phyloP scores from a whole-genome alignment of 1,140 invertebrate species.

The Panagrolaimus sp. region DNA sequence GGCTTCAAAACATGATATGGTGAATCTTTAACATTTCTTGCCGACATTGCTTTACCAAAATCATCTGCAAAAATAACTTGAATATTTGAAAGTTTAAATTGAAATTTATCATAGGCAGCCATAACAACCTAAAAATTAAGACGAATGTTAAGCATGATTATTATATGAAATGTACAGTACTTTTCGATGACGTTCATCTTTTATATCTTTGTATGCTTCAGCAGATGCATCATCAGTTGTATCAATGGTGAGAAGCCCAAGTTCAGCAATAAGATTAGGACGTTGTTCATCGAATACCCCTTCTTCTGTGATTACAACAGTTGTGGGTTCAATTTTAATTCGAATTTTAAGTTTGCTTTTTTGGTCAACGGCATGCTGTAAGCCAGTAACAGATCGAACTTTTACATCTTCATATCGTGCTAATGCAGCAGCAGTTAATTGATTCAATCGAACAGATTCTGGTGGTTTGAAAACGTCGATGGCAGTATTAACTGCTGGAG shows the following conservation, averaged over 20 bases:
- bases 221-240: slow-evolving; percentile 63
- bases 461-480: slow-evolving; percentile 69
- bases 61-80: slow-evolving; percentile 66
- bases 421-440: slow-evolving; percentile 68
- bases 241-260: slow-evolving; percentile 72
- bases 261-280: slow-evolving; percentile 72
- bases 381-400: slow-evolving; percentile 78
- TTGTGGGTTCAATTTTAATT: slow-evolving; percentile 77
- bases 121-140: too few relatives aligned
- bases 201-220: slow-evolving; percentile 47
- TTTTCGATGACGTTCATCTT: slow-evolving; percentile 56
- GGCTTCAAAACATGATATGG: slow-evolving; percentile 68
- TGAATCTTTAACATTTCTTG: slow-evolving; percentile 44
- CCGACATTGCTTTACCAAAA: slow-evolving; percentile 60
- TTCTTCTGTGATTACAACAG: slow-evolving; percentile 76
- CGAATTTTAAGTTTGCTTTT: slow-evolving; percentile 77
- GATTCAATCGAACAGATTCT: slow-evolving; percentile 69
- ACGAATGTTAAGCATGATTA: too few relatives aligned
- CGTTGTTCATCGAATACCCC: slow-evolving; percentile 69
- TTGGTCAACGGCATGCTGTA: slow-evolving; percentile 83
- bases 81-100: slow-evolving; percentile 72
- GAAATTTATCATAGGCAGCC: slow-evolving; percentile 80
- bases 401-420: slow-evolving; percentile 76
- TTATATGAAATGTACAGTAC: too few relatives aligned
- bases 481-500: slow-evolving; percentile 60